Percentiles rank a stretch among this genome's conserved stretches.
Evolutionary conservation across 2,113 vertebrate genomes (phyloP).

Genomic region (Bos taurus): ARS-UCD2.0 NC_037357.1:59536001-59536500

Average conservation of each 20-base stretch:
- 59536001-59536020: slow-evolving; percentile 15
- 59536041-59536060: neutral
- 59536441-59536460: neutral
- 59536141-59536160: neutral
- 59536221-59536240: slow-evolving; percentile 57
- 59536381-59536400: slow-evolving; percentile 11
- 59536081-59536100: neutral
- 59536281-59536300: slow-evolving; percentile 47
- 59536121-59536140: neutral
- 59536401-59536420: neutral
- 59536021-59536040: slow-evolving; percentile 22
- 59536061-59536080: neutral
- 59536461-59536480: neutral
- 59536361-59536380: slow-evolving; percentile 2
- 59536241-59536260: slow-evolving; percentile 56
- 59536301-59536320: slow-evolving; percentile 55
- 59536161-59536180: slow-evolving; percentile 26
- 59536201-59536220: slow-evolving; percentile 56
- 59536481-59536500: neutral
- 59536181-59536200: neutral
- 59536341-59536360: neutral
- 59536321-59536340: slow-evolving; percentile 36
- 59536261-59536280: slow-evolving; percentile 48
- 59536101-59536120: neutral
- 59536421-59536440: slow-evolving; percentile 19